Percentiles rank a stretch among this genome's conserved stretches.
Evolutionary conservation across 2,888 invertebrate species (phyloP).

Genomic region (Nebria salina): DNA sequence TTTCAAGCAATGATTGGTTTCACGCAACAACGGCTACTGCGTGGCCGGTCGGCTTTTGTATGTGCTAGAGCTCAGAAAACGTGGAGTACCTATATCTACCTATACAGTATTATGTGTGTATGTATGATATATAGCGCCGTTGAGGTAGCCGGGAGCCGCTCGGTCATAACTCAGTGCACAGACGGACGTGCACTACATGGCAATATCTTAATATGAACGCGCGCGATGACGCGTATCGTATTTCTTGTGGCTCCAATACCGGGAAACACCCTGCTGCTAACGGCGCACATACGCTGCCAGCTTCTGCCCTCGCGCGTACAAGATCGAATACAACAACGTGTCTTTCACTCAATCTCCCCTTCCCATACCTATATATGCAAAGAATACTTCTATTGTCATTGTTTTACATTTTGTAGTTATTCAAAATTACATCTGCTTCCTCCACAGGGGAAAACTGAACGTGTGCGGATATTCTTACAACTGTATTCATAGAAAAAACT

Average conservation of each 20-base stretch:
- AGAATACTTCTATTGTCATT: conserved; percentile 1
- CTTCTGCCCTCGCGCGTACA: background rate
- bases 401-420: conserved; percentile 3
- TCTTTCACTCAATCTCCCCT: background rate
- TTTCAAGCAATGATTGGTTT: background rate
- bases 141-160: conserved; percentile 44
- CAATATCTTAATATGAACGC: conserved; percentile 63
- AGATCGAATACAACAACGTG: background rate
- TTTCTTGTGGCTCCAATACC: conserved; percentile 61
- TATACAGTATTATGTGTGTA: conserved; percentile 1
- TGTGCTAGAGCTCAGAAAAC: background rate
- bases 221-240: conserved; percentile 60
- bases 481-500: too few species aligned
- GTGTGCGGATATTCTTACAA: too few species aligned
- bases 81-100: background rate
- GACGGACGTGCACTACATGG: conserved; percentile 53
- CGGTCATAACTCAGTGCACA: conserved; percentile 36
- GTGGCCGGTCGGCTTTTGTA: conserved; percentile 8
- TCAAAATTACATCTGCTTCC: conserved; percentile 3
- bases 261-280: conserved; percentile 62
- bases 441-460: background rate
- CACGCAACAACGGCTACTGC: conserved; percentile 12
- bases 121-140: conserved; percentile 38
- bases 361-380: background rate
- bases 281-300: background rate